Evolutionary conservation across 2,888 invertebrate genomes (phyloP), one percentile per base, ranked within the genome.

Genomic region (Tachina grossa): DNA sequence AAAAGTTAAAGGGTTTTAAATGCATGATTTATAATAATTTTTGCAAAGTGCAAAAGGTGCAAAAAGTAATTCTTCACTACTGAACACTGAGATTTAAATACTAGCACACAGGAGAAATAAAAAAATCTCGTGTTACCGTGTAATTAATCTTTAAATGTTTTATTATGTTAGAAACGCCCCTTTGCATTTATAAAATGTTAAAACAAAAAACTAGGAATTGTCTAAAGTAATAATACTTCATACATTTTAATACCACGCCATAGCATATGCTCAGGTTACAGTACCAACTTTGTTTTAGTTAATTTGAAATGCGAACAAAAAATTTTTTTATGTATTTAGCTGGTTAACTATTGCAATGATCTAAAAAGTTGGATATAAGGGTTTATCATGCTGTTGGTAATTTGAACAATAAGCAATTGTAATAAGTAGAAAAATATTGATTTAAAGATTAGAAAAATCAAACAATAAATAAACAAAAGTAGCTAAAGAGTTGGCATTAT

Each of bases 111-210:
- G 10, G 43, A 47, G 61, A 61, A 83, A 72, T 53, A 47, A 75
- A 84, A n/a, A 68, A 72, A 53, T 83, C 49, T 85, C 85, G 85
- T 85, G 85, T 66, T 79, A 55, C 71, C 65, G 75, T 76, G 83
- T 80, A 85, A 85, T 85, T 83, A 85, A 85, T 85, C 85, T 71
- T 79, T 85, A 79, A 85, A 85, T 83, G 75, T 75, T 85, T 85
- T 83, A 79, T 83, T 63, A 79, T 85, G 85, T 80, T 75, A 49
- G 83, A 66, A 79, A 85, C 85, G 66, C 85, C 85, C 85, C 69
- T 76, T 59, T 75, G 74, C 68, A 69, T 55, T 75, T 59, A 69
- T 59, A 49, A 39, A 47, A 57, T 5, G 31, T 63, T 31, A 53
- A 63, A 61, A 82, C 13, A 11, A 16, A 43, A 72, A 51, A 61